Base-by-base conservation (phyloP, 2,113 vertebrate species). In the Amphiprion percula region DNA sequence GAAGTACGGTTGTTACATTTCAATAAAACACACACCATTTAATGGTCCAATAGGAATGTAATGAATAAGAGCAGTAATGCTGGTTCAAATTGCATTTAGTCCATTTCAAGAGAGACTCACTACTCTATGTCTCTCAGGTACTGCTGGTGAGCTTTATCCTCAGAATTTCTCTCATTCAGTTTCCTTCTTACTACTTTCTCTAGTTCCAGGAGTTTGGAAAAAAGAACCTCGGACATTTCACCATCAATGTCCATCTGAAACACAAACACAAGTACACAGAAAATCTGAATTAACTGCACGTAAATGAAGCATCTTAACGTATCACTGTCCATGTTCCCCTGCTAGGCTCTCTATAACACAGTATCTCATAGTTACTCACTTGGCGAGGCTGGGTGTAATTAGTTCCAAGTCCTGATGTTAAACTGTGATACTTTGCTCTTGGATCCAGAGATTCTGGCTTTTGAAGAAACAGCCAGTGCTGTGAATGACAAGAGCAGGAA, bases 191-290 rank as follows among this genome's bases (percentile, higher is more conserved):
- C 68, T 56, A n/a, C 68, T 75, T 70, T 94, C 82, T 98, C 96
- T 74, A 98, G 93, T 30, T 96, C 93, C 68, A 97, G 66, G 68
- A 98, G 92, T 74, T 95, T 94, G 53, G 93, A 82, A 79, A 95
- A 98, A 23, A 98, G 72, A 14, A 81, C 88, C 52, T 96, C 95
- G 0, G 96, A 94, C 54, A 68, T 94, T 55, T 90, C 91, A 73
- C 96, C 96, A 74, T 97, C 92, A 39, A 98, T 68, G 61, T 97
- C 96, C 91, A 99, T 95, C 97, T 99, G 74, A 81, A 84, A 91
- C 6, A 21, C 10, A 4, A 82, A 77, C 12, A 80, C 41, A 5
- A 30, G 30, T 30, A 30, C 15, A 74, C 1, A 62, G 24, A 46
- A 75, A 37, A 49, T 30, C 14, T 17, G 6, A 39, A 54, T 76